Percentiles rank a stretch among this genome's conserved stretches.
phyloP scores from a whole-genome alignment of 2,113 vertebrate genomes.

The Forbesichthys agassizii region DNA sequence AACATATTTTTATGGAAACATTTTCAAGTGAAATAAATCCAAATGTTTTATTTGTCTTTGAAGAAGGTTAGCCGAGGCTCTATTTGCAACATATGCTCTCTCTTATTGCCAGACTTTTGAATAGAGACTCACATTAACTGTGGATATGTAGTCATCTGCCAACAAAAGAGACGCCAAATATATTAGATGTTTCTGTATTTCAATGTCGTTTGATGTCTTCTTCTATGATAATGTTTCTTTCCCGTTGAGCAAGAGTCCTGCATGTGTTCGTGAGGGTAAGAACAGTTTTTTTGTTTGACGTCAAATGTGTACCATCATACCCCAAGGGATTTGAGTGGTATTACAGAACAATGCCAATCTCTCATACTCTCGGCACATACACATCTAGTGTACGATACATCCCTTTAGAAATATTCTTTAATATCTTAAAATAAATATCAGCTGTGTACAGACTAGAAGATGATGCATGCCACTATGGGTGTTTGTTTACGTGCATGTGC shows the following conservation, averaged over 20 bases:
- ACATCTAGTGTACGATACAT: not conserved
- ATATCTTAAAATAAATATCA: not conserved
- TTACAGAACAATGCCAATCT: conserved; percentile 5
- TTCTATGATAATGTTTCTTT: conserved; percentile 30
- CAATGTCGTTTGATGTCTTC: conserved; percentile 18
- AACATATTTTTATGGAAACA: no score
- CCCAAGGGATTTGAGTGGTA: not conserved
- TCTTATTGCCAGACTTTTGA: conserved; percentile 38
- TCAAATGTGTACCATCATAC: not conserved
- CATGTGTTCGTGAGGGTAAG: conserved; percentile 19
- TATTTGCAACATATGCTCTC: not conserved
- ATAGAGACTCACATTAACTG: conserved; percentile 21
- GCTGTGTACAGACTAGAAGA: not conserved
- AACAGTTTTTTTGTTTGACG: conserved; percentile 1
- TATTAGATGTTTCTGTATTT: conserved; percentile 21
- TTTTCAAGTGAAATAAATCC: no score
- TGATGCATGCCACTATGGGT: no score
- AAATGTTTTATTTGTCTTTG: no score
- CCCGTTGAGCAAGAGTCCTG: conserved; percentile 13
- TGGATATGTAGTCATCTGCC: not conserved
- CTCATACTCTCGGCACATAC: not conserved
- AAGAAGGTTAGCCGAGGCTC: no score
- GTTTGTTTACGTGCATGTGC: no score
- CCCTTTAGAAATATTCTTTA: not conserved
- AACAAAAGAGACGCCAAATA: conserved; percentile 19